A percentile compares a stretch with the other conserved stretches of the same genome.
Evolutionary conservation across 1,140 invertebrate genomes (phyloP).

Genomic region (Dolichoris vasculosae): DNA sequence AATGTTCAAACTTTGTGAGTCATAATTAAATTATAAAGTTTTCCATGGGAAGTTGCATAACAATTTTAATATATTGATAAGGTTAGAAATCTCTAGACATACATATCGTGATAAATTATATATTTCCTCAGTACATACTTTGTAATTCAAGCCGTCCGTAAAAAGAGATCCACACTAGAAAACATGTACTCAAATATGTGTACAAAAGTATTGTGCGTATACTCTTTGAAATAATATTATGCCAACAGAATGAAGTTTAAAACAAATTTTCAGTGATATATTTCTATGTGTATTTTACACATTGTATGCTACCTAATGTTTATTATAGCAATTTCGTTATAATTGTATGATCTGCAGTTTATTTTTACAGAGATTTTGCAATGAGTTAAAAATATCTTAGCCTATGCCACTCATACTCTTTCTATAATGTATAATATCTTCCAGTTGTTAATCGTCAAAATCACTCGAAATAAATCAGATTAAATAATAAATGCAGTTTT

Average conservation of each 20-base stretch:
- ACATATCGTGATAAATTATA: slow-evolving; percentile 39
- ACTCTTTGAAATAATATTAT: no score
- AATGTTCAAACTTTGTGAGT: slow-evolving; percentile 1
- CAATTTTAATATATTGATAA: slow-evolving; percentile 26
- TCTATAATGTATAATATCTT: not conserved
- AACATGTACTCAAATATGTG: slow-evolving; percentile 21
- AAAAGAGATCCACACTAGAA: slow-evolving; percentile 13
- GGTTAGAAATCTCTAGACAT: slow-evolving; percentile 27
- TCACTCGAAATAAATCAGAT: slow-evolving; percentile 8
- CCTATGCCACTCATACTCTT: not conserved
- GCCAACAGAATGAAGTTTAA: not conserved
- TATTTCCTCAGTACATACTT: slow-evolving; percentile 34
- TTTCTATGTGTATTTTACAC: slow-evolving; percentile 9
- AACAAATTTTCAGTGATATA: not conserved
- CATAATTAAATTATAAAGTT: slow-evolving; percentile 7
- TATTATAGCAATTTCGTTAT: slow-evolving; percentile 31
- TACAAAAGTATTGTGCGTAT: not conserved
- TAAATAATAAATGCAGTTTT: not conserved
- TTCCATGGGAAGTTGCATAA: slow-evolving; percentile 10
- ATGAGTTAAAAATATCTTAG: slow-evolving; percentile 31
- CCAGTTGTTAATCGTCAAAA: not conserved
- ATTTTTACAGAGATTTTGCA: slow-evolving; percentile 25
- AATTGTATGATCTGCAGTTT: slow-evolving; percentile 24
- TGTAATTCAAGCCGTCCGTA: slow-evolving; percentile 34
- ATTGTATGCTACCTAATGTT: slow-evolving; percentile 37